Conservation (phyloP, 2,113 vertebrate species). For the Nicator chloris region DNA sequence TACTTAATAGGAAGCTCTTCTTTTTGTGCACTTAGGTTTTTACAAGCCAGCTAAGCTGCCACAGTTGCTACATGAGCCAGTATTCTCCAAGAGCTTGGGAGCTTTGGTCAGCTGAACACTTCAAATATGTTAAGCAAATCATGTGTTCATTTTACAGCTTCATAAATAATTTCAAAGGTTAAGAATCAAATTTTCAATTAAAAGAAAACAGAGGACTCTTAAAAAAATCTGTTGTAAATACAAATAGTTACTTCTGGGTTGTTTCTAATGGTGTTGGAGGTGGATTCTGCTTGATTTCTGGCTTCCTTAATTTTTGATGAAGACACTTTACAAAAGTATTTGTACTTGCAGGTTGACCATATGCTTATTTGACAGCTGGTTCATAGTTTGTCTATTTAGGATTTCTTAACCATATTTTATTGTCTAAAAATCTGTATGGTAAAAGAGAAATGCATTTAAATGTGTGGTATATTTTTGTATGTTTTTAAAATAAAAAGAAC, state of each 20-base stretch:
- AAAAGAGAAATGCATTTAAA: neutral
- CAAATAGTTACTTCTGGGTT: neutral
- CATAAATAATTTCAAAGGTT: neutral
- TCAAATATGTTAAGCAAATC: neutral
- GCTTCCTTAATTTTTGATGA: neutral
- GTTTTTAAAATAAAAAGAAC: constrained; percentile 15
- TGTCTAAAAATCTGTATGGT: neutral
- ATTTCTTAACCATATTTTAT: neutral
- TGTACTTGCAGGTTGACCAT: neutral
- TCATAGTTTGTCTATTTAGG: neutral
- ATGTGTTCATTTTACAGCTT: neutral
- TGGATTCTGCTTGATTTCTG: neutral
- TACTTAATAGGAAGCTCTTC: neutral
- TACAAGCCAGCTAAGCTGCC: neutral
- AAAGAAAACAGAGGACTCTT: neutral
- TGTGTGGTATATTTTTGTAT: neutral
- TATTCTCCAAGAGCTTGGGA: neutral
- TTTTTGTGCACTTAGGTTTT: neutral
- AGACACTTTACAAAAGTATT: neutral
- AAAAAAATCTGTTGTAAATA: neutral
- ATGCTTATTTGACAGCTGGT: neutral
- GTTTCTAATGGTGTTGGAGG: neutral
- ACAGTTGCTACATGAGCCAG: neutral
- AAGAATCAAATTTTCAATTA: neutral
- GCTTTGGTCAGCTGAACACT: neutral